Percentiles rank a stretch among this genome's conserved stretches.
These are phyloP conservation scores for Bradypodion ventrale DNA, from an alignment of 2,797 vertebrate species.

Conservation along the genomic window DNA sequence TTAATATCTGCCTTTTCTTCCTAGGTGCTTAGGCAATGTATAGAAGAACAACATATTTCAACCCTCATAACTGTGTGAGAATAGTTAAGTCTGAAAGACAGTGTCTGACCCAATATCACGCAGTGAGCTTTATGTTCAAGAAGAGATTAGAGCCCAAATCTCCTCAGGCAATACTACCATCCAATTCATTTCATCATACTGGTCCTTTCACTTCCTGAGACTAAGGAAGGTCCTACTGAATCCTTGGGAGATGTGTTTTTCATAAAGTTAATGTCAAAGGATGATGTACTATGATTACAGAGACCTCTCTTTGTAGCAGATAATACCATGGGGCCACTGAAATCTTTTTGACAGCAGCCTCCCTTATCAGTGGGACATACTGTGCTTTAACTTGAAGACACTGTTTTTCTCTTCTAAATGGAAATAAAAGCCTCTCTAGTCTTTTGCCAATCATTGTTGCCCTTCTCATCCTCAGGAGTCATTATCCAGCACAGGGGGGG, in stretches of 20 bases:
- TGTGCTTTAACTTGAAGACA: background rate
- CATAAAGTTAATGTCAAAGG: conserved; percentile 8
- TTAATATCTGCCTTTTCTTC: background rate
- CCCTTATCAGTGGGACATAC: background rate
- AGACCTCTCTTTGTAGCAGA: background rate
- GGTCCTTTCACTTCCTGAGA: background rate
- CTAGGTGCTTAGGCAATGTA: background rate
- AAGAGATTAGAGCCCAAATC: background rate
- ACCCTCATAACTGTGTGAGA: background rate
- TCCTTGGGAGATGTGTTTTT: background rate
- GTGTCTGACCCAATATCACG: background rate
- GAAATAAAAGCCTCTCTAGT: background rate
- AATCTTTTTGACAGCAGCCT: background rate
- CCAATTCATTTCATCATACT: background rate
- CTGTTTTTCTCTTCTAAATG: background rate
- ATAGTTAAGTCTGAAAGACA: background rate
- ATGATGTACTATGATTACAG: conserved; percentile 2
- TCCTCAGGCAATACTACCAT: background rate
- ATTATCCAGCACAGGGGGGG: background rate
- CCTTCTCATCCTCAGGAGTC: background rate
- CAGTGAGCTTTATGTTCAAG: background rate
- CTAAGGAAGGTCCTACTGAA: conserved; percentile 1
- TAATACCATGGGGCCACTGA: background rate
- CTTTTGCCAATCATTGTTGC: background rate
- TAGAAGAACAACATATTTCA: background rate